These are phyloP conservation scores for Centropristis striata DNA, from an alignment of 2,113 vertebrate species.

Conservation along the genomic window DNA sequence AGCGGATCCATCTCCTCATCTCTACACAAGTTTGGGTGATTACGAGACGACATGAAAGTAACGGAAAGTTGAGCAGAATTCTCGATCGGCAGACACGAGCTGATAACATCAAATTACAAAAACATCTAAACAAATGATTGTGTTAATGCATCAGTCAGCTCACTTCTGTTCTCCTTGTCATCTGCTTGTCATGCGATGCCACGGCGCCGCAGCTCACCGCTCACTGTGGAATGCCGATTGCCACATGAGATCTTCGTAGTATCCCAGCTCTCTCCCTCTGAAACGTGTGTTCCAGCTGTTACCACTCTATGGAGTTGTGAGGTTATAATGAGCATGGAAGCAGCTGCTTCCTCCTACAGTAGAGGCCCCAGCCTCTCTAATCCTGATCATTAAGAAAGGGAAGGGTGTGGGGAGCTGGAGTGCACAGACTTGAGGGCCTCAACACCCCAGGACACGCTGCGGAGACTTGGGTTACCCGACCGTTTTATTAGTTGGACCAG, in stretches of 20 bases:
- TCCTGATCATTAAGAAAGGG: constrained; percentile 85
- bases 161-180: constrained; percentile 67
- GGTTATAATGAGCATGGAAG: constrained; percentile 85
- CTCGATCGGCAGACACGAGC: constrained; percentile 10
- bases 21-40: constrained; percentile 36
- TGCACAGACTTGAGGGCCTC: constrained; percentile 69
- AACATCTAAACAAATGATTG: constrained; percentile 66
- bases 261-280: constrained; percentile 69
- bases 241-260: constrained; percentile 78
- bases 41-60: constrained; percentile 37
- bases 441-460: constrained; percentile 67
- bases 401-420: constrained; percentile 72
- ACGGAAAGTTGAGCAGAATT: constrained; percentile 41
- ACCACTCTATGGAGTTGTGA: constrained; percentile 80
- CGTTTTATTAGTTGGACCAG: constrained; percentile 74
- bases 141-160: constrained; percentile 62
- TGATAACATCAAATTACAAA: constrained; percentile 47
- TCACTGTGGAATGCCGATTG: constrained; percentile 74
- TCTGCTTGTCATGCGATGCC: constrained; percentile 71
- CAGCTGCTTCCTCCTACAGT: constrained; percentile 87
- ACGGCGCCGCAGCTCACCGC: constrained; percentile 45
- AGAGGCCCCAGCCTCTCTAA: constrained; percentile 83
- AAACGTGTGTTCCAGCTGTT: constrained; percentile 86
- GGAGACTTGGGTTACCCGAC: constrained; percentile 76
- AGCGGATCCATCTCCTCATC: constrained; percentile 53